phyloP scores from a whole-genome alignment of 2,797 vertebrate genomes.

The Poeciliopsis presidionis region DNA sequence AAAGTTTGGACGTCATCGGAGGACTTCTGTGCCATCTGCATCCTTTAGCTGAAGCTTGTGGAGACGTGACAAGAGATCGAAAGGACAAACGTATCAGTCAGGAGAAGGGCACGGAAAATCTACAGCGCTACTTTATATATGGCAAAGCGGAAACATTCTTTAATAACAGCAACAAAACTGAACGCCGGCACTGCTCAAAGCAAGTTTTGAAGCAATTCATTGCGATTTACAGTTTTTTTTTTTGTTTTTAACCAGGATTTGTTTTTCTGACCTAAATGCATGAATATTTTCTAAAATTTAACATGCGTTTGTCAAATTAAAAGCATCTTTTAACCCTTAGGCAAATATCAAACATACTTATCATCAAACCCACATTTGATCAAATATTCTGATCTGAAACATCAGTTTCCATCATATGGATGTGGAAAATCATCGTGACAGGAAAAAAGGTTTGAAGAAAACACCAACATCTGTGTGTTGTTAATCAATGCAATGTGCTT shows the following conservation, averaged over 20 bases:
- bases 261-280: not conserved
- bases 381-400: not conserved
- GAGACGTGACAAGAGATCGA: not conserved
- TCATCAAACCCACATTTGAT: not conserved
- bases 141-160: not conserved
- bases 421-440: not conserved
- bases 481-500: not conserved
- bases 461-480: not conserved
- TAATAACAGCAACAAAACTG: not conserved
- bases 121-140: not conserved
- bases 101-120: not conserved
- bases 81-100: not conserved
- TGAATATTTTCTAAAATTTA: not conserved
- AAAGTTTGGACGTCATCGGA: not conserved
- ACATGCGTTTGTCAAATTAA: not conserved
- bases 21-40: not conserved
- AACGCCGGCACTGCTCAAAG: not conserved
- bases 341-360: not conserved
- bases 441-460: not conserved
- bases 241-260: not conserved
- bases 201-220: not conserved
- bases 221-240: not conserved
- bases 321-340: not conserved
- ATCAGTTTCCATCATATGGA: not conserved
- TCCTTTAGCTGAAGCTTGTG: not conserved